phyloP scores from a whole-genome alignment of 2,797 vertebrate genomes.

The Acropternis orthonyx region DNA sequence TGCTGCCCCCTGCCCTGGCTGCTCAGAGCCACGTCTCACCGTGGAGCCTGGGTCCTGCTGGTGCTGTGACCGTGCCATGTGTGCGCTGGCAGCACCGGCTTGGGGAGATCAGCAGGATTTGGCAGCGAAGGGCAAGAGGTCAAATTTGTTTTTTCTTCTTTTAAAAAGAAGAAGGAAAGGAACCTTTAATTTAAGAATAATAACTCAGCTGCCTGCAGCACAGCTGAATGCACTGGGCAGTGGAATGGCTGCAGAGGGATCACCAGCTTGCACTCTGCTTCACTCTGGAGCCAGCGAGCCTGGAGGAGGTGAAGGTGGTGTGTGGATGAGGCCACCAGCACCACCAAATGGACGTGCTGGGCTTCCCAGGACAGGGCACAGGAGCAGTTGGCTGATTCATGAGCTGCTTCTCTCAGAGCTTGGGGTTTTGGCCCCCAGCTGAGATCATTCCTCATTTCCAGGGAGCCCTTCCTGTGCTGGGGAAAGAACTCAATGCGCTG shows the following conservation, averaged over 20 bases:
- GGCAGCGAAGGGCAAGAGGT: constrained; percentile 31
- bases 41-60: not conserved
- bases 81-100: not conserved
- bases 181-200: constrained; percentile 42
- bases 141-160: constrained; percentile 5
- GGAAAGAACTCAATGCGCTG: not conserved
- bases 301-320: not conserved
- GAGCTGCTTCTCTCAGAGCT: not conserved
- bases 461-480: rapidly evolving
- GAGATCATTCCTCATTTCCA: not conserved
- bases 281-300: rapidly evolving
- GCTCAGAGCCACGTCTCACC: not conserved
- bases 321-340: not conserved
- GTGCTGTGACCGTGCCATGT: not conserved
- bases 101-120: constrained; percentile 31
- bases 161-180: not conserved
- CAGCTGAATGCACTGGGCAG: rapidly evolving
- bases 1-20: rapidly evolving
- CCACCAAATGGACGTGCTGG: not conserved
- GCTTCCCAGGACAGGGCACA: rapidly evolving
- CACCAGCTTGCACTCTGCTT: not conserved
- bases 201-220: not conserved
- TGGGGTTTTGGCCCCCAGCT: not conserved
- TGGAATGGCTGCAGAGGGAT: not conserved
- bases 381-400: not conserved